Evolutionary conservation across 2,113 vertebrate genomes (phyloP).

Genomic region (Ictalurus furcatus): DNA sequence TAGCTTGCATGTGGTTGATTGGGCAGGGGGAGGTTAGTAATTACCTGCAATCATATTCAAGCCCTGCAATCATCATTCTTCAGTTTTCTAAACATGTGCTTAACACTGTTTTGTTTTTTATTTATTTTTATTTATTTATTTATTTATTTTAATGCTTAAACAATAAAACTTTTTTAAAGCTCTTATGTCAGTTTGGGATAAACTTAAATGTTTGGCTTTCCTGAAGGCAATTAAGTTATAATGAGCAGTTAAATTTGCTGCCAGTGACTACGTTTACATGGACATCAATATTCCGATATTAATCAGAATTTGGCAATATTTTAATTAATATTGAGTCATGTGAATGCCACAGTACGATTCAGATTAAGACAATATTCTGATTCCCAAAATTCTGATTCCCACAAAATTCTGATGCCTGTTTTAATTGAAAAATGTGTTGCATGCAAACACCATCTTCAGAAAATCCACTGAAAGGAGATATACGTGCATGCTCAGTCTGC

Average conservation of each 20-base stretch:
- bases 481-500: no score
- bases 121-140: not conserved
- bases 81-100: not conserved
- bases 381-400: no score
- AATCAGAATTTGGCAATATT: no score
- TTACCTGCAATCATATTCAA: constrained; percentile 51
- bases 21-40: constrained; percentile 40
- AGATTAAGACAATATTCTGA: no score
- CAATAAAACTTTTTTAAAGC: not conserved
- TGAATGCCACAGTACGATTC: no score
- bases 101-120: not conserved
- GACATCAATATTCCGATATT: no score
- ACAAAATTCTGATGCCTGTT: no score
- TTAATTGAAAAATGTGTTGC: no score
- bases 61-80: constrained; percentile 36
- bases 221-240: not conserved
- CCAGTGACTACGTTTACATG: no score
- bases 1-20: constrained; percentile 51
- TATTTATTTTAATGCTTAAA: not conserved
- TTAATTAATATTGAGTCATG: no score
- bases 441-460: no score
- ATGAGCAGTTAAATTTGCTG: not conserved
- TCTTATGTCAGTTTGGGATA: not conserved
- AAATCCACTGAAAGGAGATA: no score
- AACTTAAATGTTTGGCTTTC: not conserved